A percentile compares a stretch with the other conserved stretches of the same genome.
Evolutionary conservation across 2,797 vertebrate genomes (phyloP).

Genomic region (Spea hammondii): DNA sequence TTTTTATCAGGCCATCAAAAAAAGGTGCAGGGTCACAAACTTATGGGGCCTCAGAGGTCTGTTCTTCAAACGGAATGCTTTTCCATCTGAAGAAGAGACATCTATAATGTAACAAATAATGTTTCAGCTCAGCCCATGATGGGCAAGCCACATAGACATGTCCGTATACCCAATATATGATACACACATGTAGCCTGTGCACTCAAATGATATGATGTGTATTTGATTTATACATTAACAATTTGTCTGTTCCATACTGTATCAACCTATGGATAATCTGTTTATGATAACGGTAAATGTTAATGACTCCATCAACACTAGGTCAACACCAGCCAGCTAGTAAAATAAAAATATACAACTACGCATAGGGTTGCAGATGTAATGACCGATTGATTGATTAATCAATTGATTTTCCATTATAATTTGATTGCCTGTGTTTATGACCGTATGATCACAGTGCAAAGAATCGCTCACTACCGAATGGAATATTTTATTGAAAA

Average conservation of each 20-base stretch:
- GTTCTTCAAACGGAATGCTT: too few relatives aligned
- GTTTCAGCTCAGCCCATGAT: too few relatives aligned
- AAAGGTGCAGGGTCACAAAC: too few relatives aligned
- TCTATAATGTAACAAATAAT: too few relatives aligned
- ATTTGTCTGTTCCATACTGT: constrained; percentile 17
- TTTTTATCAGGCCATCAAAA: too few relatives aligned
- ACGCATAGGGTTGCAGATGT: neutral
- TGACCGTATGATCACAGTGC: neutral
- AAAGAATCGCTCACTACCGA: neutral
- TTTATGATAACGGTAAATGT: constrained; percentile 13
- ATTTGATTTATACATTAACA: neutral
- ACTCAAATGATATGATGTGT: constrained; percentile 17
- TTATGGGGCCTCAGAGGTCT: too few relatives aligned
- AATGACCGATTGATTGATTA: constrained; percentile 25
- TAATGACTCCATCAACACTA: constrained; percentile 24
- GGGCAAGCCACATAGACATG: too few relatives aligned
- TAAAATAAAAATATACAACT: constrained; percentile 23
- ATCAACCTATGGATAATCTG: constrained; percentile 12
- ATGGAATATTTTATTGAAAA: neutral
- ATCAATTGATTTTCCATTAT: constrained; percentile 30
- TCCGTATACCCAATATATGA: too few relatives aligned
- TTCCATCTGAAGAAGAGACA: too few relatives aligned
- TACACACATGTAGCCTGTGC: constrained; percentile 6
- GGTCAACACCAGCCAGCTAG: constrained; percentile 14
- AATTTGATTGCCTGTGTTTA: constrained; percentile 9